These are phyloP conservation scores for Aythya baeri DNA, from an alignment of 2,113 vertebrate species.

Conservation along the genomic window DNA sequence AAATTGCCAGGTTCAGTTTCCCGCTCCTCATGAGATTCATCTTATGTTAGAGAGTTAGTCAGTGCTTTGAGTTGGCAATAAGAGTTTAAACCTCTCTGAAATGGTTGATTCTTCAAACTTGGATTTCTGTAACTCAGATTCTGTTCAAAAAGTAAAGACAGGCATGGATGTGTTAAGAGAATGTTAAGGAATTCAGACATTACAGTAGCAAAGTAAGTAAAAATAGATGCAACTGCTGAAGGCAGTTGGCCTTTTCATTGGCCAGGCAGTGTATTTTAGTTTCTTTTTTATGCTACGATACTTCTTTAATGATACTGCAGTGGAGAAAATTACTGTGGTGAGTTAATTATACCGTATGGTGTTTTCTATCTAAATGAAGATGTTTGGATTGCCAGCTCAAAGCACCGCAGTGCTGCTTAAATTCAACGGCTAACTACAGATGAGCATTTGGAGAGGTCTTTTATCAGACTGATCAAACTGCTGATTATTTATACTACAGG, in stretches of 20 bases:
- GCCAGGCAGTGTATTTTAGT: slow-evolving; percentile 2
- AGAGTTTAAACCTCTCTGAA: not conserved
- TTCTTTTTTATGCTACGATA: slow-evolving; percentile 31
- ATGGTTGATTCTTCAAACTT: not conserved
- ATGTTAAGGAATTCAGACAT: not conserved
- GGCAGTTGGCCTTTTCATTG: not conserved
- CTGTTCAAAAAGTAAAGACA: not conserved
- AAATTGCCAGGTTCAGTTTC: not conserved
- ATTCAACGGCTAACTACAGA: not conserved
- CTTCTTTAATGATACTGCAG: slow-evolving; percentile 43
- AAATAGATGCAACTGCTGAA: slow-evolving; percentile 4
- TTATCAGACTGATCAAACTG: not conserved
- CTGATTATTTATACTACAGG: not conserved
- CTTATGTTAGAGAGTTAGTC: not conserved
- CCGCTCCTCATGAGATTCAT: not conserved
- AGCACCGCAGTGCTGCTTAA: slow-evolving; percentile 19
- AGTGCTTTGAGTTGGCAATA: not conserved
- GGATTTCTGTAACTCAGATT: not conserved
- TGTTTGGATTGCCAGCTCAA: slow-evolving; percentile 27
- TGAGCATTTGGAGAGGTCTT: not conserved
- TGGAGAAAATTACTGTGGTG: slow-evolving; percentile 33
- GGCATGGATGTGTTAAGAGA: not conserved
- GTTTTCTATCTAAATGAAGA: slow-evolving; percentile 56
- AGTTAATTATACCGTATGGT: slow-evolving; percentile 28
- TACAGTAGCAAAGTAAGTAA: slow-evolving; percentile 5